phyloP scores from a whole-genome alignment of 2,113 vertebrate species.

The Synodontis membranacea region DNA sequence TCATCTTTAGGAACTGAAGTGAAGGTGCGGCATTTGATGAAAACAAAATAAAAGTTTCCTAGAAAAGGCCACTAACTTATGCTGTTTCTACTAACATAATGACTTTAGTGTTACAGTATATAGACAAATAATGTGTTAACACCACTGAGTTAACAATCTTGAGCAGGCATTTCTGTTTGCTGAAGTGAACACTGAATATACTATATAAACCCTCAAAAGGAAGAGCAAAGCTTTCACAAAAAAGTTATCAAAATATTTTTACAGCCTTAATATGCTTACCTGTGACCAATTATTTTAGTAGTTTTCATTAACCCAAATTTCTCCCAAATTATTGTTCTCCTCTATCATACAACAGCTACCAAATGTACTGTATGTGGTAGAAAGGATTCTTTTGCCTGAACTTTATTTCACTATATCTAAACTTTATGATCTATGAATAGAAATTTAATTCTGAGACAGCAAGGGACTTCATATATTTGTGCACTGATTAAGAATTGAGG shows the following conservation, averaged over 20 bases:
- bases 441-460: background rate
- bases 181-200: background rate
- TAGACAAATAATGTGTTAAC: background rate
- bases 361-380: no score
- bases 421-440: background rate
- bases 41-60: background rate
- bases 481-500: background rate
- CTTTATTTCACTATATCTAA: background rate
- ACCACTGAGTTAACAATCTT: background rate
- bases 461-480: background rate
- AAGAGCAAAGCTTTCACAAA: background rate
- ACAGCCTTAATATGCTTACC: background rate
- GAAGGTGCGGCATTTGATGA: background rate
- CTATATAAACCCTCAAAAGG: background rate
- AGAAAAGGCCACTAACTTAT: background rate
- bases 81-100: background rate
- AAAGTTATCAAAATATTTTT: background rate
- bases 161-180: background rate
- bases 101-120: background rate
- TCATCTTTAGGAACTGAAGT: background rate
- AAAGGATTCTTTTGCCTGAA: no score
- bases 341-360: background rate
- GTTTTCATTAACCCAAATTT: background rate
- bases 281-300: background rate
- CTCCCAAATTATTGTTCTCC: background rate